A percentile compares a stretch with the other conserved stretches of the same genome.
phyloP scores from a whole-genome alignment of 2,113 vertebrate species.

The Ariopsis seemanni region DNA sequence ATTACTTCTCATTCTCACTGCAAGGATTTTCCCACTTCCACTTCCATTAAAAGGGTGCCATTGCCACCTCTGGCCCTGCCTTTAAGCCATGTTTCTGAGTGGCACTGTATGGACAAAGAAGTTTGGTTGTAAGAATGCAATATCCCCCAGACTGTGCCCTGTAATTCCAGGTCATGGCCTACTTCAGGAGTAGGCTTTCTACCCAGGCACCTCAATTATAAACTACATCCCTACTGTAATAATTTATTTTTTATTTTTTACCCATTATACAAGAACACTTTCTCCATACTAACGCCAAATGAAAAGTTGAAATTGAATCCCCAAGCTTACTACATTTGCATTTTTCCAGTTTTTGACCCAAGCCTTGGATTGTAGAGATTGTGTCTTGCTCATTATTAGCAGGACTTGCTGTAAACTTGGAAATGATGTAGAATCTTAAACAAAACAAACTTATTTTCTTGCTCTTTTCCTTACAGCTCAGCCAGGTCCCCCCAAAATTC shows the following conservation, averaged over 20 bases:
- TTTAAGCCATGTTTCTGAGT: conserved; percentile 56
- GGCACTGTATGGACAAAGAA: conserved; percentile 55
- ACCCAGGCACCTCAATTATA: conserved; percentile 69
- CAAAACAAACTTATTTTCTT: conserved; percentile 41
- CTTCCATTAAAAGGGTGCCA: conserved; percentile 64
- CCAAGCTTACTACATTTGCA: conserved; percentile 36
- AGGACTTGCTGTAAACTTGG: neutral
- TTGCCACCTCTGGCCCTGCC: conserved; percentile 52
- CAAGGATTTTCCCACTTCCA: conserved; percentile 51
- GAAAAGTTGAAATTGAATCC: conserved; percentile 25
- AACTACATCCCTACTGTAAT: conserved; percentile 64
- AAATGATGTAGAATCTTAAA: neutral
- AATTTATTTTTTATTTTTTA: conserved; percentile 54
- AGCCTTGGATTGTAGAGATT: conserved; percentile 36
- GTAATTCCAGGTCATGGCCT: conserved; percentile 63
- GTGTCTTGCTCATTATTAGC: conserved; percentile 2
- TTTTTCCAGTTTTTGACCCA: conserved; percentile 30
- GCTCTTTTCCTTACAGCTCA: conserved; percentile 79
- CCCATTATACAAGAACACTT: conserved; percentile 56
- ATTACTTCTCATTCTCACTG: conserved; percentile 43
- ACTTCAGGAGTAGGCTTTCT: conserved; percentile 59
- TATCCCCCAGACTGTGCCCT: conserved; percentile 58
- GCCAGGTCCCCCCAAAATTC: conserved; percentile 94
- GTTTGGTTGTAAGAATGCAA: conserved; percentile 60
- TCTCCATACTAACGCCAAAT: conserved; percentile 61